A percentile compares a stretch with the other conserved stretches of the same genome.
These are phyloP conservation scores for Eueides isabella DNA, from an alignment of 1,140 invertebrate genomes.

Conservation along the genomic window DNA sequence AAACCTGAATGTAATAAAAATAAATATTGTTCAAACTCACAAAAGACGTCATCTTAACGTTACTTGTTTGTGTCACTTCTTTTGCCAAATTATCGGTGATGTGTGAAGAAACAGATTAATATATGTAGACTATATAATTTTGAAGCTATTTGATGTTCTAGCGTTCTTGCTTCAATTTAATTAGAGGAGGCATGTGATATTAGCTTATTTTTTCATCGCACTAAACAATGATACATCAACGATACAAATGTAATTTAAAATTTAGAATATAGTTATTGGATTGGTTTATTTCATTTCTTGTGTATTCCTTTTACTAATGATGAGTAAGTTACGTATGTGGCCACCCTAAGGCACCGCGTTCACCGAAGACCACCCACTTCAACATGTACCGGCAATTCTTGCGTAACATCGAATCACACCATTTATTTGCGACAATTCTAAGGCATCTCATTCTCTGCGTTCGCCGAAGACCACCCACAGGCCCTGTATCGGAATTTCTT, in stretches of 20 bases:
- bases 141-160: not conserved
- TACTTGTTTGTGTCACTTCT: constrained; percentile 14
- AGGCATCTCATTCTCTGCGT: no score
- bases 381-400: no score
- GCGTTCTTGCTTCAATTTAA: not conserved
- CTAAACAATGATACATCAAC: not conserved
- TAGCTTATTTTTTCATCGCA: not conserved
- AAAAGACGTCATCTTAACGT: constrained; percentile 11
- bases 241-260: not conserved
- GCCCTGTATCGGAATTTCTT: no score
- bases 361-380: no score
- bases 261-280: not conserved
- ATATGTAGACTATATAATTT: constrained; percentile 1
- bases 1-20: no score
- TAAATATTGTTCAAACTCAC: constrained; percentile 12
- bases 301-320: not conserved
- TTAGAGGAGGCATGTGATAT: not conserved
- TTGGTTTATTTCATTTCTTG: not conserved
- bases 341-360: no score
- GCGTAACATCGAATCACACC: no score
- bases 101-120: not conserved
- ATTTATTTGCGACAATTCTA: no score
- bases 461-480: no score
- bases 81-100: constrained; percentile 10
- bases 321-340: not conserved